A percentile compares a stretch with the other conserved stretches of the same genome.
These are phyloP conservation scores for Deroplatys truncata DNA, from an alignment of 2,888 invertebrate genomes.

Conservation along the genomic window DNA sequence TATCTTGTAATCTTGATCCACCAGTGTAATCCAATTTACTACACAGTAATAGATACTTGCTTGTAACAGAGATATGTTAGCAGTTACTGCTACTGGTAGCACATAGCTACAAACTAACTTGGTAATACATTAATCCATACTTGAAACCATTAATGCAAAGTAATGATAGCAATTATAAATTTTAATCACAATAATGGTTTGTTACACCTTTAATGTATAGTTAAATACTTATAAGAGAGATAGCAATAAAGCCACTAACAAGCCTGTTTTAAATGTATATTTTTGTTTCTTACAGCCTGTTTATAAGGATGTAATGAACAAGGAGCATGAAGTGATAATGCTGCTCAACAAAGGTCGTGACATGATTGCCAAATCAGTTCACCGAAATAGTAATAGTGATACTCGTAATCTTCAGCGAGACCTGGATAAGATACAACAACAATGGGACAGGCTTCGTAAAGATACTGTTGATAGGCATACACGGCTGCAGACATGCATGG, in stretches of 20 bases:
- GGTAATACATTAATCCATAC: too few species aligned
- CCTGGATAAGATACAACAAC: constrained; percentile 81
- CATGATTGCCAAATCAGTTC: constrained; percentile 49
- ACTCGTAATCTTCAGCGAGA: constrained; percentile 67
- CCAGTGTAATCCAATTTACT: too few species aligned
- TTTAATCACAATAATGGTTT: too few species aligned
- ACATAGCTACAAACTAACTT: too few species aligned
- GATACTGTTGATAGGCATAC: constrained; percentile 84
- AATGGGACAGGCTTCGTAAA: constrained; percentile 88
- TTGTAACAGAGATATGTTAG: too few species aligned
- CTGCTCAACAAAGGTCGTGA: constrained; percentile 85
- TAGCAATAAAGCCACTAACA: neutral
- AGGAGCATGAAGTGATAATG: constrained; percentile 92
- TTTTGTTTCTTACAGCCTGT: constrained; percentile 54
- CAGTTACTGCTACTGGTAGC: too few species aligned
- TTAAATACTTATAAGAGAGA: neutral
- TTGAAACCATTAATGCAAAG: too few species aligned
- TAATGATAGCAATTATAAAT: too few species aligned
- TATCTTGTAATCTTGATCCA: too few species aligned
- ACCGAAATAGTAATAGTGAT: constrained; percentile 47
- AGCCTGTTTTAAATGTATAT: neutral
- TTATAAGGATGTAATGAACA: constrained; percentile 80
- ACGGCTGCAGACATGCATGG: constrained; percentile 79
- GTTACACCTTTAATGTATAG: neutral
- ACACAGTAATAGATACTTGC: too few species aligned